Evolutionary conservation across 2,888 invertebrate species (phyloP).

Genomic region (Malachius bipustulatus): DNA sequence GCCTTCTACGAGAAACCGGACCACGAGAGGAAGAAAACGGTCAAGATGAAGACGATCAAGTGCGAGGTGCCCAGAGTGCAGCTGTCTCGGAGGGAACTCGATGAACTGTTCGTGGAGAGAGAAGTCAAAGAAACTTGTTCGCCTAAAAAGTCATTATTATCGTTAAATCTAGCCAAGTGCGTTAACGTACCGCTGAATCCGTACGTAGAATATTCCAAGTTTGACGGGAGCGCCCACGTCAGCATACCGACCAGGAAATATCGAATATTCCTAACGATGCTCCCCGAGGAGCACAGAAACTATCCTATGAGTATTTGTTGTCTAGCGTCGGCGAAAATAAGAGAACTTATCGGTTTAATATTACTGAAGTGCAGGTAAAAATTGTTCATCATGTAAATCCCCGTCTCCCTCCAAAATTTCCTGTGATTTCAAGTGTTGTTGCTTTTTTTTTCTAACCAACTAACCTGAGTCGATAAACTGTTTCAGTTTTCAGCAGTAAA

Average conservation of each 20-base stretch:
- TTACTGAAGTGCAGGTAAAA: conserved; percentile 68
- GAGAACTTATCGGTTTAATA: conserved; percentile 84
- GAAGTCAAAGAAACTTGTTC: conserved; percentile 28
- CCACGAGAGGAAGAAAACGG: conserved; percentile 66
- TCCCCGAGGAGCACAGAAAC: conserved; percentile 65
- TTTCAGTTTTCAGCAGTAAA: too few species aligned
- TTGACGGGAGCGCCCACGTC: conserved; percentile 78
- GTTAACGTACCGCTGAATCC: conserved; percentile 72
- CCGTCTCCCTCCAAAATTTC: too few species aligned
- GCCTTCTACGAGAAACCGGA: conserved; percentile 82
- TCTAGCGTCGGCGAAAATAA: conserved; percentile 71
- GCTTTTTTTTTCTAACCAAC: too few species aligned
- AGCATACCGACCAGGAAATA: conserved; percentile 71
- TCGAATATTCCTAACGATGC: conserved; percentile 82
- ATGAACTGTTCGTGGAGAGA: conserved; percentile 47
- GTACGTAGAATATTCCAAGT: conserved; percentile 80
- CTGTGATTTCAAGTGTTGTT: too few species aligned
- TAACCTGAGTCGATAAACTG: too few species aligned
- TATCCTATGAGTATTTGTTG: conserved; percentile 78
- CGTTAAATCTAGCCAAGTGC: conserved; percentile 64
- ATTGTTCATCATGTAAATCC: too few species aligned
- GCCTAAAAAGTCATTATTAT: conserved; percentile 48
- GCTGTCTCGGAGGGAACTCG: conserved; percentile 15
- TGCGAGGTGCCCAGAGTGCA: conserved; percentile 45
- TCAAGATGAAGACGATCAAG: conserved; percentile 64